Conservation (phyloP, 2,888 invertebrate genomes). For the Orthosia cruda region DNA sequence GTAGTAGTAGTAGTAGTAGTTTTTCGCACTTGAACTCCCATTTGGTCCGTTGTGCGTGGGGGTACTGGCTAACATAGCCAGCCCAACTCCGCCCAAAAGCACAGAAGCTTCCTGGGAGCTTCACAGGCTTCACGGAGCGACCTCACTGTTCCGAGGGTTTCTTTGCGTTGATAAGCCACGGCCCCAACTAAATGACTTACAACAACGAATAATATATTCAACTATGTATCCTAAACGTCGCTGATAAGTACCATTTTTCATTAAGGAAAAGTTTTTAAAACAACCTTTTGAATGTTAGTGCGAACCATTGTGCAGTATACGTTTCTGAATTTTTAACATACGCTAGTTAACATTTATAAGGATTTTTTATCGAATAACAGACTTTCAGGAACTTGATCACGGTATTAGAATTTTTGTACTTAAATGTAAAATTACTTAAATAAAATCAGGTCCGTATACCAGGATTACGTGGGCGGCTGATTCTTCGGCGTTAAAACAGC, state of each 20-base stretch:
- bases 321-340: constrained; percentile 40
- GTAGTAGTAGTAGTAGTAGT: too few species aligned
- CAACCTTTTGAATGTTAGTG: constrained; percentile 33
- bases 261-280: constrained; percentile 38
- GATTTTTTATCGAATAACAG: constrained; percentile 45
- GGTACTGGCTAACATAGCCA: too few species aligned
- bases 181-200: constrained; percentile 48
- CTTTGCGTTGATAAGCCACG: too few species aligned
- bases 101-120: too few species aligned
- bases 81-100: too few species aligned
- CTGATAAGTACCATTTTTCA: constrained; percentile 27
- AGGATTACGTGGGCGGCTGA: too few species aligned
- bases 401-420: constrained; percentile 65
- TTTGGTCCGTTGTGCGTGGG: too few species aligned
- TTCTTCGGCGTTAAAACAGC: too few species aligned
- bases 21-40: too few species aligned
- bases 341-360: constrained; percentile 32
- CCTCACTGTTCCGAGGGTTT: too few species aligned
- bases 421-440: constrained; percentile 40
- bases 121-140: too few species aligned
- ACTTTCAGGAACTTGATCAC: constrained; percentile 59
- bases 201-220: constrained; percentile 51
- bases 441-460: constrained; percentile 43
- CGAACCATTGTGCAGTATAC: constrained; percentile 40
- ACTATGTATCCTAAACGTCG: constrained; percentile 9